Base-by-base conservation (phyloP, 2,797 vertebrate genomes). In the Pteropus rufus region DNA sequence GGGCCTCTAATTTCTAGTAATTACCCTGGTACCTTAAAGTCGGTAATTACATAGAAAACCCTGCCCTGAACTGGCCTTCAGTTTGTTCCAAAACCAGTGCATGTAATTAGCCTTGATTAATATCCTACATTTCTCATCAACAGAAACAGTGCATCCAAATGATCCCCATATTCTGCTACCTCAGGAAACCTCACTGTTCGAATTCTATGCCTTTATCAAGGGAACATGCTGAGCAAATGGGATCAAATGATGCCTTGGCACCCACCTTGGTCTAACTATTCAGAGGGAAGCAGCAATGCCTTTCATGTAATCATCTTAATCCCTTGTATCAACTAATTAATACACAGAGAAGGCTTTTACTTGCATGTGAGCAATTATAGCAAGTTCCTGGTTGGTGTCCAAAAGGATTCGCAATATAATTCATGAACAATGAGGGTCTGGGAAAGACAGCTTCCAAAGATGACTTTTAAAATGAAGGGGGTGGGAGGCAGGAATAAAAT, bases 31-130 rank as follows among this genome's bases (percentile, higher is more conserved):
- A 98, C 94, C 98, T 98, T 98, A 93, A 98, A 98, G 96, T 97
- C 96, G 91, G 96, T 98, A 98, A 98, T 98, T 98, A 98, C 96
- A 97, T 82, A 98, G 7, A 52, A 96, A 98, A 98, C 92, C 97
- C 96, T 97, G 98, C 97, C 97, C 98, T 97, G 95, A 96, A 98
- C 92, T 98, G 98, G 98, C 98, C 98, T 98, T 98, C 96, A 96
- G 98, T 98, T 98, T 98, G 93, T 97, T 98, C 98, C 98, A 98
- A 98, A 98, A 98, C 98, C 97, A 98, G 98, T 98, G 98, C 97
- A 95, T 98, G 97, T 99, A 99, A 99, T 99, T 99, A 99, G 98
- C 97, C 98, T 98, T 99, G 99, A 99, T 99, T 99, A 99, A 99
- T 99, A 99, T 98, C 98, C 98, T 97, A 98, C 98, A 98, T 98